These are phyloP conservation scores for Epiblema foenella DNA, from an alignment of 2,888 invertebrate genomes.

Conservation along the genomic window DNA sequence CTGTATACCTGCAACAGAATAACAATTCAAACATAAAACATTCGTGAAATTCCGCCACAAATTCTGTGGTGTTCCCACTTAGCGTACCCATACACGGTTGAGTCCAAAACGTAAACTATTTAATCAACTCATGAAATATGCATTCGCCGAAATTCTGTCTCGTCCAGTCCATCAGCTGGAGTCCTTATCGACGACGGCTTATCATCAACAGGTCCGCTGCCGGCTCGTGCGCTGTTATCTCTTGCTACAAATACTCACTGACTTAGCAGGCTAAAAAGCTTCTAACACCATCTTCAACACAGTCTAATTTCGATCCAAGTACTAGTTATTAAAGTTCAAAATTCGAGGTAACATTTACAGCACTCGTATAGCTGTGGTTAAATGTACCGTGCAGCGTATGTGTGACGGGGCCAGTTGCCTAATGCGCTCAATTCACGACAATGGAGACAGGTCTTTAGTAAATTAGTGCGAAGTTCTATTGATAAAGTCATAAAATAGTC, in stretches of 20 bases:
- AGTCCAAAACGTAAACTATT: slow-evolving; percentile 82
- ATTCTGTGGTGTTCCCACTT: slow-evolving; percentile 59
- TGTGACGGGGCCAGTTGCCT: slow-evolving; percentile 75
- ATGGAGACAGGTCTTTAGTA: slow-evolving; percentile 72
- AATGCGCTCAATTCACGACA: slow-evolving; percentile 82
- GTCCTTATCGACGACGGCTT: slow-evolving; percentile 82
- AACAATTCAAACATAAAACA: slow-evolving; percentile 49
- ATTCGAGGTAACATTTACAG: neutral
- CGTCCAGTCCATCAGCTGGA: slow-evolving; percentile 77
- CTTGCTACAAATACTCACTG: slow-evolving; percentile 80
- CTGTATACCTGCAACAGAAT: slow-evolving; percentile 43
- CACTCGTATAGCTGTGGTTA: slow-evolving; percentile 70
- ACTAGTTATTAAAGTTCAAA: slow-evolving; percentile 45
- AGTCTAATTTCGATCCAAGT: slow-evolving; percentile 51
- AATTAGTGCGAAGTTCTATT: slow-evolving; percentile 50
- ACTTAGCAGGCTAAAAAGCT: slow-evolving; percentile 54
- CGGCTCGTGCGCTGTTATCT: slow-evolving; percentile 82
- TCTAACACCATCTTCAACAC: slow-evolving; percentile 49
- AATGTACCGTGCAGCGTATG: slow-evolving; percentile 80
- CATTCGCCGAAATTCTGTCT: slow-evolving; percentile 82
- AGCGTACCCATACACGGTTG: slow-evolving; percentile 56
- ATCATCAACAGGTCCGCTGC: slow-evolving; percentile 83
- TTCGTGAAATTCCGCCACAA: slow-evolving; percentile 47
- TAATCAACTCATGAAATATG: slow-evolving; percentile 84
- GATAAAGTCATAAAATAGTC: slow-evolving; percentile 30